A percentile compares a stretch with the other conserved stretches of the same genome.
Conservation (phyloP, 1,140 invertebrate genomes). For the Drosophila trapezifrons region DNA sequence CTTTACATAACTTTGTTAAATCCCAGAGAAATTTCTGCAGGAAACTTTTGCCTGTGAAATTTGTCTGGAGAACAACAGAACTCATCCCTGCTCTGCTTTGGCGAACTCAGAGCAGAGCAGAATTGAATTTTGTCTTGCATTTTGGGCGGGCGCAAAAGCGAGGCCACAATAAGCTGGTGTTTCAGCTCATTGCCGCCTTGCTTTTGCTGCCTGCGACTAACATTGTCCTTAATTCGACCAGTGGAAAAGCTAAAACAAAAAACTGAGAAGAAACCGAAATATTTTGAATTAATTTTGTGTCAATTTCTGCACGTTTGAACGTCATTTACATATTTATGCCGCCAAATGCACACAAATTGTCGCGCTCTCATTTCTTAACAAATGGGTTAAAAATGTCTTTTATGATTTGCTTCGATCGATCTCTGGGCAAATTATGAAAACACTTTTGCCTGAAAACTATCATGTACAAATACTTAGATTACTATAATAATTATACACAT, state of each 20-base stretch:
- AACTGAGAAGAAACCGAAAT: slow-evolving; percentile 6
- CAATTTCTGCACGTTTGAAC: slow-evolving; percentile 66
- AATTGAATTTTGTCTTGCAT: slow-evolving; percentile 48
- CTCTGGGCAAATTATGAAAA: slow-evolving; percentile 61
- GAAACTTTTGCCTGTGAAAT: slow-evolving; percentile 47
- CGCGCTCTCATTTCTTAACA: slow-evolving; percentile 35
- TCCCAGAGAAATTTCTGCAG: slow-evolving; percentile 43
- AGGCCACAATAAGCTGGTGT: slow-evolving; percentile 4
- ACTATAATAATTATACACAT: slow-evolving; percentile 55
- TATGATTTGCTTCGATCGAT: slow-evolving; percentile 64
- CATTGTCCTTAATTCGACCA: slow-evolving; percentile 60
- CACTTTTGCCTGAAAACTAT: slow-evolving; percentile 69
- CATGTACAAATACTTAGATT: slow-evolving; percentile 71
- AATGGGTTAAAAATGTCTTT: slow-evolving; percentile 52
- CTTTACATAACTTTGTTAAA: slow-evolving; percentile 43
- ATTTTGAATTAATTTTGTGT: slow-evolving; percentile 23
- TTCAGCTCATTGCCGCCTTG: slow-evolving; percentile 48
- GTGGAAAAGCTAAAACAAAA: slow-evolving; percentile 46
- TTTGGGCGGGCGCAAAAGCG: slow-evolving; percentile 27
- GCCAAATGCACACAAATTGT: slow-evolving; percentile 52
- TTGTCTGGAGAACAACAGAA: slow-evolving; percentile 38
- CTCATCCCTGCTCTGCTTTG: slow-evolving; percentile 40
- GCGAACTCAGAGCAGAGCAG: slow-evolving; percentile 30
- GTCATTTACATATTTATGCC: slow-evolving; percentile 13
- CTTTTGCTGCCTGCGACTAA: slow-evolving; percentile 17